These are phyloP conservation scores for Pachydiplax longipennis DNA, from an alignment of 2,888 invertebrate species.

Conservation along the genomic window DNA sequence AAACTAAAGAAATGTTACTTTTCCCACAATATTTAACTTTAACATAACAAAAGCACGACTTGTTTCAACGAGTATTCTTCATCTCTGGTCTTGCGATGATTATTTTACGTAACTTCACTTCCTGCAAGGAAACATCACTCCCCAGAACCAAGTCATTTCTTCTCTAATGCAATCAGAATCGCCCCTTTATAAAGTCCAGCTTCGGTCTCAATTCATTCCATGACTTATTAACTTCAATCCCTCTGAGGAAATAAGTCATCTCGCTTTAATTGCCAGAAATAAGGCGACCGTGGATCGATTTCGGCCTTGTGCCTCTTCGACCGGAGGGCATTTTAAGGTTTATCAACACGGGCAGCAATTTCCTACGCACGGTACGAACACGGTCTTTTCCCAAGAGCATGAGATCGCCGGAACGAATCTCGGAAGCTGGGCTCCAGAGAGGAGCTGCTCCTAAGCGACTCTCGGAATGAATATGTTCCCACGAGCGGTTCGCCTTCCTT, in stretches of 20 bases:
- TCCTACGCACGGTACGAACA: background rate
- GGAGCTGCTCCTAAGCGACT: background rate
- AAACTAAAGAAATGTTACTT: too few species aligned
- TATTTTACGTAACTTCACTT: too few species aligned
- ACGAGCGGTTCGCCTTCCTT: background rate
- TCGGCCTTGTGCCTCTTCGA: background rate
- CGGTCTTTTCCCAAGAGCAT: background rate
- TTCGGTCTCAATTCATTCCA: too few species aligned
- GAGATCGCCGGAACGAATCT: background rate
- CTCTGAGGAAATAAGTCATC: background rate
- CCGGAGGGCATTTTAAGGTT: slow-evolving; percentile 22
- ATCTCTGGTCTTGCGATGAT: too few species aligned
- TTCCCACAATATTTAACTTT: too few species aligned
- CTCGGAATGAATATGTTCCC: background rate
- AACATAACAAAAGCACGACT: too few species aligned
- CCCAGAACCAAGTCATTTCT: too few species aligned
- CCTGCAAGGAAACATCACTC: too few species aligned
- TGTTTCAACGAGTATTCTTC: too few species aligned
- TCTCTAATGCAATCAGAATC: too few species aligned
- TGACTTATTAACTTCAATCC: background rate
- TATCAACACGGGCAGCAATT: slow-evolving; percentile 27
- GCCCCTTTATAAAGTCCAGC: too few species aligned
- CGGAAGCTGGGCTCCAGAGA: background rate
- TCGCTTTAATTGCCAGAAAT: background rate
- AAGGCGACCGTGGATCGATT: background rate